A percentile compares a stretch with the other conserved stretches of the same genome.
These are phyloP conservation scores for Craterocephalus amniculus DNA, from an alignment of 2,797 vertebrate species.

Conservation along the genomic window DNA sequence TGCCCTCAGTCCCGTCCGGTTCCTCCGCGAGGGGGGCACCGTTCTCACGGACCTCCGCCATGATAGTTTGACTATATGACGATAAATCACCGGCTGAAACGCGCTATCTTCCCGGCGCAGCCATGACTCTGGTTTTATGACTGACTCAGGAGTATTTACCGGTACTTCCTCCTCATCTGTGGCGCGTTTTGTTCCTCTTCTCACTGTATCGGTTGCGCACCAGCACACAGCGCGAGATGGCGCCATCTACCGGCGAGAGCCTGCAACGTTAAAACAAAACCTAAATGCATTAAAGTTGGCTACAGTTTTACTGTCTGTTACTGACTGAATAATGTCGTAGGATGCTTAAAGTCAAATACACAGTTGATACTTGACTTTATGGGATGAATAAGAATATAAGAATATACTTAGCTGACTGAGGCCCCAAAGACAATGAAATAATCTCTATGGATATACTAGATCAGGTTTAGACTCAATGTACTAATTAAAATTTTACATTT, in stretches of 20 bases:
- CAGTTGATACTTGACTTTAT: too few relatives aligned
- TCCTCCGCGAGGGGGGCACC: conserved; percentile 6
- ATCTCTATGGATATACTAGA: too few relatives aligned
- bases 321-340: too few relatives aligned
- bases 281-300: not conserved
- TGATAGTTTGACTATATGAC: not conserved
- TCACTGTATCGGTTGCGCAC: too few relatives aligned
- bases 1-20: conserved; percentile 1
- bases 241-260: not conserved
- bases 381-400: too few relatives aligned
- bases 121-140: not conserved
- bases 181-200: not conserved
- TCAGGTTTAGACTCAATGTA: too few relatives aligned
- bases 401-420: too few relatives aligned
- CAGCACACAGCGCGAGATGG: not conserved
- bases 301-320: too few relatives aligned
- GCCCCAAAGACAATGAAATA: too few relatives aligned
- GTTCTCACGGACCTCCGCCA: conserved; percentile 41
- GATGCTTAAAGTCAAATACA: too few relatives aligned
- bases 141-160: not conserved
- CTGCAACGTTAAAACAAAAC: too few relatives aligned
- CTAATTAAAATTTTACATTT: too few relatives aligned
- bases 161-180: not conserved
- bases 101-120: not conserved
- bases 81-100: not conserved